These are phyloP conservation scores for Argentina silus DNA, from an alignment of 2,797 vertebrate genomes.

Conservation along the genomic window DNA sequence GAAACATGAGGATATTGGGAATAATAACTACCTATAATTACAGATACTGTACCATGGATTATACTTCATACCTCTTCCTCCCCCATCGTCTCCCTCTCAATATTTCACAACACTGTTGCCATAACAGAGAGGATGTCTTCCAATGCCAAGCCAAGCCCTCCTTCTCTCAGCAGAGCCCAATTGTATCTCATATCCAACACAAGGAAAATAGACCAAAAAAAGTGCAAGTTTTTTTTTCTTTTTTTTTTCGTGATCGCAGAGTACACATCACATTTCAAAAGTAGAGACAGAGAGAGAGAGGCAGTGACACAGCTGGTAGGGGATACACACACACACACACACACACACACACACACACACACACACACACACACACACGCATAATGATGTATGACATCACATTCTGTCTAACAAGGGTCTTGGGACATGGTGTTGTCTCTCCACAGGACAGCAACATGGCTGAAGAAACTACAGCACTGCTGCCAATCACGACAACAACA, in stretches of 20 bases:
- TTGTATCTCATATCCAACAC: conserved; percentile 54
- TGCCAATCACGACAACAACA: not conserved
- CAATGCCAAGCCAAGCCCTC: conserved; percentile 39
- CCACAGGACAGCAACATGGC: conserved; percentile 31
- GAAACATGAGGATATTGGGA: conserved; percentile 70
- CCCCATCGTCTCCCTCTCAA: conserved; percentile 38
- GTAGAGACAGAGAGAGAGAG: conserved; percentile 77
- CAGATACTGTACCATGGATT: conserved; percentile 71
- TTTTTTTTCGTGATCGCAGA: conserved; percentile 82
- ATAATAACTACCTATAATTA: conserved; percentile 70
- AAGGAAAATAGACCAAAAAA: conserved; percentile 68
- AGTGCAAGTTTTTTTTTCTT: conserved; percentile 86
- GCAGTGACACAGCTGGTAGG: conserved; percentile 92
- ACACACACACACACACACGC: conserved; percentile 70
- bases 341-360: conserved; percentile 26
- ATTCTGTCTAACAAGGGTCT: conserved; percentile 44
- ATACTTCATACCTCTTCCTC: conserved; percentile 54
- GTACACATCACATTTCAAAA: conserved; percentile 87
- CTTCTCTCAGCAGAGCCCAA: conserved; percentile 37
- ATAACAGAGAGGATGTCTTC: conserved; percentile 39
- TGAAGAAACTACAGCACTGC: conserved; percentile 11
- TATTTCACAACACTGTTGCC: conserved; percentile 57
- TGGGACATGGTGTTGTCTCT: conserved; percentile 40
- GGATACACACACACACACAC: conserved; percentile 85
- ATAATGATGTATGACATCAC: conserved; percentile 84